Evolutionary conservation across 2,797 vertebrate species (phyloP), one percentile per base, ranked within the genome.

Genomic region (Adelosebastes latens): DNA sequence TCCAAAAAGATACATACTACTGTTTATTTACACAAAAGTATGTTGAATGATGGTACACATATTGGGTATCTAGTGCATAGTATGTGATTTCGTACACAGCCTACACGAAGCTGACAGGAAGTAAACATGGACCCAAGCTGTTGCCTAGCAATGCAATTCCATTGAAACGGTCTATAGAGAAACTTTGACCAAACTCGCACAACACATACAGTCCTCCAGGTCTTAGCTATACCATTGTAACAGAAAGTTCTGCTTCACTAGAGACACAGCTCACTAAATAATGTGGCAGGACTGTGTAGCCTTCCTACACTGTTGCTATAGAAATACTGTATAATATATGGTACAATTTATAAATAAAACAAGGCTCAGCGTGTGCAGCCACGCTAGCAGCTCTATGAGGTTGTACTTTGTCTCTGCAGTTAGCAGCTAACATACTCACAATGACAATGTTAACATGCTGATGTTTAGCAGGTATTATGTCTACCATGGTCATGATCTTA

Each of bases 51-150:
- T 46, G 20, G 42, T 46, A 46, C 42, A 46, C 42, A 46, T 8
- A 46, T 46, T 46, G 42, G 42, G 16, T 46, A 18, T 46, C 0
- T 46, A 46, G 6, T 6, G 42, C 42, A 46, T 46, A 46, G 42
- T 0, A 20, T 46, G 42, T 46, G 42, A 46, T 46, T 18, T 46
- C 16, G 0, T 18, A 46, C 1, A 18, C 42, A 46, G 42, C 16
- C 42, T 46, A 46, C 16, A 18, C 0, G 0, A 46, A 46, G 6
- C 42, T 18, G 42, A 46, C 42, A 18, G 7, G 7, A 46, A 0
- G 42, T 18, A 46, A 46, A 46, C 42, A 46, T 0, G 42, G 42
- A 46, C 42, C 16, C 7, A 46, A 46, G 42, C 42, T 46, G 42
- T 46, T 46, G 42, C 42, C 16, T 46, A 3, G 7, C 2, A 46